A percentile compares a stretch with the other conserved stretches of the same genome.
phyloP scores from a whole-genome alignment of 2,888 invertebrate genomes.

The Muscina levida region DNA sequence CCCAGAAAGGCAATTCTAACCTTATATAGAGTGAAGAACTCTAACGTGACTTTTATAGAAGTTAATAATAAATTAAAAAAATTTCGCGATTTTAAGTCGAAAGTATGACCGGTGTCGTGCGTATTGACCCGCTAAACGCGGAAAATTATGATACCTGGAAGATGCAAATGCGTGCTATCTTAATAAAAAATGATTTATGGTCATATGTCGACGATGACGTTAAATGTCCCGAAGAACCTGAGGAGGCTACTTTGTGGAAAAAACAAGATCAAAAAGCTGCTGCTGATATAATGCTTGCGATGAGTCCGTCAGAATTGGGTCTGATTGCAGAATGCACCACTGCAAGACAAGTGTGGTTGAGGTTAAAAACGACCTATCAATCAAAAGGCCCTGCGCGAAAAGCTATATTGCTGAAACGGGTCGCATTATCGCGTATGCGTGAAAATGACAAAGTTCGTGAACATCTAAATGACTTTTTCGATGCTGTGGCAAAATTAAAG shows the following conservation, averaged over 20 bases:
- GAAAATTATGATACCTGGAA: conserved; percentile 65
- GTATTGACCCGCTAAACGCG: conserved; percentile 61
- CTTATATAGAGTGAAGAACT: conserved; percentile 33
- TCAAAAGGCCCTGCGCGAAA: conserved; percentile 77
- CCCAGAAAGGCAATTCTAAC: conserved; percentile 30
- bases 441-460: conserved; percentile 72
- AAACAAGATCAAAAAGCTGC: conserved; percentile 64
- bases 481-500: conserved; percentile 73
- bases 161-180: conserved; percentile 63
- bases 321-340: conserved; percentile 70
- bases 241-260: conserved; percentile 50
- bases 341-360: conserved; percentile 75
- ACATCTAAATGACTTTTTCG: conserved; percentile 74
- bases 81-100: background rate
- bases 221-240: conserved; percentile 25
- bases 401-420: conserved; percentile 76
- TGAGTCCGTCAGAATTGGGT: conserved; percentile 71
- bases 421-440: conserved; percentile 73
- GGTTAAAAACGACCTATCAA: conserved; percentile 73
- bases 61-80: background rate
- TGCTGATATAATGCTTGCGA: conserved; percentile 64
- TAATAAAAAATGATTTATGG: conserved; percentile 64
- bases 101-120: conserved; percentile 49
- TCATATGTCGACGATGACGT: conserved; percentile 46
- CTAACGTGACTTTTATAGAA: background rate